These are phyloP conservation scores for Epinephelus lanceolatus DNA, from an alignment of 2,113 vertebrate genomes.

Conservation along the genomic window DNA sequence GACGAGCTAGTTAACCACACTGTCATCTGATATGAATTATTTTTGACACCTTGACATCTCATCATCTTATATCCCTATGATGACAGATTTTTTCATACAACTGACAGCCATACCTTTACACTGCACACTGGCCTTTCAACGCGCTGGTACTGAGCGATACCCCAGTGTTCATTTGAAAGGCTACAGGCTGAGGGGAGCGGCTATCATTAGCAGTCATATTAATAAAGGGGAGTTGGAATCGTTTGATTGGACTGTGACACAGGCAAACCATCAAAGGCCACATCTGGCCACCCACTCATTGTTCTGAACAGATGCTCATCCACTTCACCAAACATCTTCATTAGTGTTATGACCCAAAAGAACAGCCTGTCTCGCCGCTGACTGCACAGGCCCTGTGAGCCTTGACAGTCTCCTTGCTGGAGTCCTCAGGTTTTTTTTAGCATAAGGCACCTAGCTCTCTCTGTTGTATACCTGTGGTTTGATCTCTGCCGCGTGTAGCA, in stretches of 20 bases:
- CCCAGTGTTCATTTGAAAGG: slow-evolving; percentile 55
- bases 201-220: slow-evolving; percentile 59
- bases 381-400: slow-evolving; percentile 51
- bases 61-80: slow-evolving; percentile 40
- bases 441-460: slow-evolving; percentile 51
- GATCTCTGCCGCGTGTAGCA: slow-evolving; percentile 75
- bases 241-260: slow-evolving; percentile 68
- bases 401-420: slow-evolving; percentile 62
- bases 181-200: slow-evolving; percentile 52
- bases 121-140: slow-evolving; percentile 50
- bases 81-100: slow-evolving; percentile 39
- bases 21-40: slow-evolving; percentile 22
- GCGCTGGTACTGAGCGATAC: slow-evolving; percentile 18
- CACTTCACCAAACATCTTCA: slow-evolving; percentile 72
- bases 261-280: slow-evolving; percentile 70
- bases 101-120: slow-evolving; percentile 45
- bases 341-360: slow-evolving; percentile 70
- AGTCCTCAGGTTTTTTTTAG: slow-evolving; percentile 52
- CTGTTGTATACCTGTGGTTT: slow-evolving; percentile 70
- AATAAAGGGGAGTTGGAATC: slow-evolving; percentile 54
- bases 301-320: slow-evolving; percentile 62
- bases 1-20: slow-evolving; percentile 29
- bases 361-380: slow-evolving; percentile 39
- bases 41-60: slow-evolving; percentile 48
- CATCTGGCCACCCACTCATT: slow-evolving; percentile 69